Percentiles rank a stretch among this genome's conserved stretches.
These are phyloP conservation scores for Polyergus mexicanus DNA, from an alignment of 1,140 invertebrate species.

Conservation along the genomic window DNA sequence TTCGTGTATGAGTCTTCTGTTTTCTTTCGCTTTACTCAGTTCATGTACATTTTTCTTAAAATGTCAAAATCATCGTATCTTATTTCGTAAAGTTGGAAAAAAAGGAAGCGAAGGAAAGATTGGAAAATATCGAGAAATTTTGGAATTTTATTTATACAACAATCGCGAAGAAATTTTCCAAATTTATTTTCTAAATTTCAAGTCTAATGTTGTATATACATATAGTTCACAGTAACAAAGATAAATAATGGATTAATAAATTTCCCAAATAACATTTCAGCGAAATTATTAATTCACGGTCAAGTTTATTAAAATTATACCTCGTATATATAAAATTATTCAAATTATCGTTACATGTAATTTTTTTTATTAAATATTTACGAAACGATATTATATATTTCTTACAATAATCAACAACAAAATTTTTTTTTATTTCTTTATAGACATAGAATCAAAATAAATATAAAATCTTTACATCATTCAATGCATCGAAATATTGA, in stretches of 20 bases:
- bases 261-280: conserved; percentile 20
- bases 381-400: neutral
- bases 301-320: neutral
- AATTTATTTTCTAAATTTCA: conserved; percentile 8
- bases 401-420: neutral
- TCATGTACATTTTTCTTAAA: neutral
- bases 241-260: conserved; percentile 8
- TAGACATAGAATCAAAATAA: neutral
- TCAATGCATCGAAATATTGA: neutral
- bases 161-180: neutral
- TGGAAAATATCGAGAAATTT: neutral
- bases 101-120: no score
- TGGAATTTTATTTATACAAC: neutral
- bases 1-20: neutral
- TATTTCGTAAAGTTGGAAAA: neutral
- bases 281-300: conserved; percentile 33
- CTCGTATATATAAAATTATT: neutral
- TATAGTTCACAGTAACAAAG: neutral
- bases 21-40: neutral
- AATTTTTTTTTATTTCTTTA: conserved; percentile 4
- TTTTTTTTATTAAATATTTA: conserved; percentile 11
- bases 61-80: neutral
- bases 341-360: neutral
- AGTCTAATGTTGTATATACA: neutral
- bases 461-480: neutral